phyloP scores from a whole-genome alignment of 1,140 invertebrate genomes.

The Vollenhovia emeryi region DNA sequence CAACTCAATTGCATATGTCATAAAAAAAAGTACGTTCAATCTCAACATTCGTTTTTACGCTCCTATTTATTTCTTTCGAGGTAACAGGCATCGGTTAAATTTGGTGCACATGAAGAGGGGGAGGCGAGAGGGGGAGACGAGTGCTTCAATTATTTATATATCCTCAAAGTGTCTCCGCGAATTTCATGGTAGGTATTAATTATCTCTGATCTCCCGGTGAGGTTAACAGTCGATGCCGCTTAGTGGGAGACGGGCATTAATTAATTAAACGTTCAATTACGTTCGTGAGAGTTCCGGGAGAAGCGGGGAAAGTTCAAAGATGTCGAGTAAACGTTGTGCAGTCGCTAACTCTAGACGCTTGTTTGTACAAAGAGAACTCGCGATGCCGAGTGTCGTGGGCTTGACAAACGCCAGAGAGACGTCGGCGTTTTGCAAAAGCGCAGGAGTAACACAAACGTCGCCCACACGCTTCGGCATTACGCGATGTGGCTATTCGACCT shows the following conservation, averaged over 20 bases:
- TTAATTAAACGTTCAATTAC: slow-evolving; percentile 57
- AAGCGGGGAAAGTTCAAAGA: slow-evolving; percentile 33
- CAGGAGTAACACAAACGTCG: slow-evolving; percentile 29
- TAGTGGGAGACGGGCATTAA: slow-evolving; percentile 26
- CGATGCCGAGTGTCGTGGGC: slow-evolving; percentile 25
- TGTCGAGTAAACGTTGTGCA: slow-evolving; percentile 25
- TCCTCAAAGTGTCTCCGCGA: background rate
- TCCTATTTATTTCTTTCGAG: background rate
- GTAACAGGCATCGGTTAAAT: background rate
- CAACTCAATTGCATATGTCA: background rate
- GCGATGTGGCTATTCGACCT: slow-evolving; percentile 19
- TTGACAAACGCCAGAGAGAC: slow-evolving; percentile 42
- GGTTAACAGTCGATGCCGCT: slow-evolving; percentile 20
- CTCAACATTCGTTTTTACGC: background rate
- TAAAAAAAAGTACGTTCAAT: background rate
- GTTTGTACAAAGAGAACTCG: slow-evolving; percentile 44
- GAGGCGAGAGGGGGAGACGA: background rate
- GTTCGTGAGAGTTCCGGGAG: background rate
- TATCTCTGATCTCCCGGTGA: background rate
- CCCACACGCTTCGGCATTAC: slow-evolving; percentile 35
- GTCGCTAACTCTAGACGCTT: slow-evolving; percentile 15
- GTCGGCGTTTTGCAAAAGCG: slow-evolving; percentile 59
- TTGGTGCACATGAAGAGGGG: background rate
- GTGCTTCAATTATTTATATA: slow-evolving; percentile 15
- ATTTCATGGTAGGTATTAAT: slow-evolving; percentile 36